A percentile compares a stretch with the other conserved stretches of the same genome.
Conservation (phyloP, 2,888 invertebrate species). For the Lasioglossum marginatum region DNA sequence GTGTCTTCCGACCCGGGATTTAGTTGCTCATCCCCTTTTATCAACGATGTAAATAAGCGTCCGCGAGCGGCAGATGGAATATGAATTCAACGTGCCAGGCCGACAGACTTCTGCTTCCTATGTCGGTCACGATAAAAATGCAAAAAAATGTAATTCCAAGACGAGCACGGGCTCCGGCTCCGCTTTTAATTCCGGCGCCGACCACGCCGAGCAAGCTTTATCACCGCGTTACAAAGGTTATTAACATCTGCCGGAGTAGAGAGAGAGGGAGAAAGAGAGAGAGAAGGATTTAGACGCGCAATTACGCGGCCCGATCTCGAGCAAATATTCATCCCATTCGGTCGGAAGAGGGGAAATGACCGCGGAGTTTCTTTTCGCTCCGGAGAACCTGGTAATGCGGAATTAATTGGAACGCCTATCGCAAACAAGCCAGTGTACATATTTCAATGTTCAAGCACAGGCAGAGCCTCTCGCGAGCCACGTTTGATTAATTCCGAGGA, state of each 20-base stretch:
- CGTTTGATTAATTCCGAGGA: constrained; percentile 40
- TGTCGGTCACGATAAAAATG: constrained; percentile 30
- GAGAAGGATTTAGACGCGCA: constrained; percentile 35
- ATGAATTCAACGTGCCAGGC: constrained; percentile 19
- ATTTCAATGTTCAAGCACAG: not conserved
- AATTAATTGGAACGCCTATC: constrained; percentile 44
- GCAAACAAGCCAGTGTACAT: constrained; percentile 24
- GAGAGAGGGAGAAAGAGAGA: not conserved
- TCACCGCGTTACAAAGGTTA: constrained; percentile 28
- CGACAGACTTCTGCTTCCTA: constrained; percentile 4
- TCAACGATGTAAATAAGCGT: constrained; percentile 14
- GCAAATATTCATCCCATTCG: constrained; percentile 1
- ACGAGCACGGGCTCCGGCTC: not conserved
- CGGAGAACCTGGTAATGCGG: not conserved
- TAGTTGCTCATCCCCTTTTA: constrained; percentile 35
- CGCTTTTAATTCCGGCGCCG: constrained; percentile 26
- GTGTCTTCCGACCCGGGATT: not conserved
- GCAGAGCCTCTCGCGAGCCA: constrained; percentile 1
- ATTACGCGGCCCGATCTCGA: constrained; percentile 31
- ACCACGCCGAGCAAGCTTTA: constrained; percentile 25
- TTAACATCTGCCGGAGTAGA: constrained; percentile 21
- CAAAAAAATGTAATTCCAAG: constrained; percentile 45
- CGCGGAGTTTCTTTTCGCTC: not conserved
- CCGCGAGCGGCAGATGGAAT: constrained; percentile 15
- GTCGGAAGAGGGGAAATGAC: not conserved